Evolutionary conservation across 2,888 invertebrate genomes (phyloP), one percentile per base, ranked within the genome.

Genomic region (Eupeodes latifasciatus): DNA sequence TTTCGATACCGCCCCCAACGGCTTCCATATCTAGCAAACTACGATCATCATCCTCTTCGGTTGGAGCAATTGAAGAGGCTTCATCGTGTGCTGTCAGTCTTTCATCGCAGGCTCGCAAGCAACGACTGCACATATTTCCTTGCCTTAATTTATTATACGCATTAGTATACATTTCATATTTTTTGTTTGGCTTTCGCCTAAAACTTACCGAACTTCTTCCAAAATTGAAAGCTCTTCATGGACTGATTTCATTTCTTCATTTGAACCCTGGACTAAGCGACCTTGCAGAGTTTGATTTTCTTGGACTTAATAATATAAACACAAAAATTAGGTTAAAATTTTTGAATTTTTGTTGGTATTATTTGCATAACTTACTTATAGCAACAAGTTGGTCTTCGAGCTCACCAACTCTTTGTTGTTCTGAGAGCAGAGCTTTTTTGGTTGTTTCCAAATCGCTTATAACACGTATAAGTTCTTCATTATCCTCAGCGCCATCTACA

Each of bases 201-300:
- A 51, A 16, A 81, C 93, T 92, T 94, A 97, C 97, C 97, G 95
- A 90, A 97, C 97, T 96, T 97, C 97, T 92, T 97, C 97, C 90
- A 97, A 95, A 90, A 97, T 96, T 77, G 96, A 96, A 91, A 97
- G 95, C 93, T 97, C 97, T 91, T 97, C 97, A 90, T 97, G 97
- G 91, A 93, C 92, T 69, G 93, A 93, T 92, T 96, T 97, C 92
- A 97, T 96, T 91, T 97, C 96, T 90, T 96, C 96, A 74, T 96
- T 96, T 91, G 95, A 95, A 91, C 92, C 92, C 91, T 93, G 93
- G 85, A 91, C 92, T 82, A 93, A 90, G 61, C 93, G 93, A 80
- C 91, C 91, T 90, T 93, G 93, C 19, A 94, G 90, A 5, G 91
- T 91, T 90, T 93, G 93, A 88, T 94, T 94, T 89, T 94, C 94